Conservation (phyloP, 64 coral and sea anemone genomes). For the Dendronephthya gigantea region DNA sequence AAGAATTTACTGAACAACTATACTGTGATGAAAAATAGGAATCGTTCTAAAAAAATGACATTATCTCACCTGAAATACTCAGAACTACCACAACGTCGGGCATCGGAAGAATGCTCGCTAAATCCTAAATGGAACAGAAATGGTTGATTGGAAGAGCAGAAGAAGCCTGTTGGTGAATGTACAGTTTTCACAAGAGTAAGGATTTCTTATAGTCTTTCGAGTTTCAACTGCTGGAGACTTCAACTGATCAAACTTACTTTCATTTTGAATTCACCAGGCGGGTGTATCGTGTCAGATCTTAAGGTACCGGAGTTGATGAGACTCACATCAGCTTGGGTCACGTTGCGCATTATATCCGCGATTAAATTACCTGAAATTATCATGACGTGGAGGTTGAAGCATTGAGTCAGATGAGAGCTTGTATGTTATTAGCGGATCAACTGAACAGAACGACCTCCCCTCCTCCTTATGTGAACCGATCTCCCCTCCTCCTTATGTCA, state of each 20-base stretch:
- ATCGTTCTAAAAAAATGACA: no score
- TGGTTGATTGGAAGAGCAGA: no score
- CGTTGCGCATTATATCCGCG: slow-evolving; percentile 70
- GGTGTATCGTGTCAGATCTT: slow-evolving; percentile 70
- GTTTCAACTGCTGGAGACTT: not conserved
- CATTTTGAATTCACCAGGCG: slow-evolving; percentile 78
- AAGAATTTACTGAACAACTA: no score
- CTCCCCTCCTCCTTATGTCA: no score
- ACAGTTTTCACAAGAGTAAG: not conserved
- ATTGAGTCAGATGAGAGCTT: not conserved
- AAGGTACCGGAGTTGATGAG: slow-evolving; percentile 86
- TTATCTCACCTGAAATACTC: slow-evolving; percentile 47
- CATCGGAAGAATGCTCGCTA: slow-evolving; percentile 76
- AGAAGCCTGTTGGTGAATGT: not conserved
- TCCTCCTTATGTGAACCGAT: no score
- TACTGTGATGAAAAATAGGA: no score
- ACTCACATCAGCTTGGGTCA: slow-evolving; percentile 70
- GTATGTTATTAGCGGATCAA: not conserved
- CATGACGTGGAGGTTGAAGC: not conserved
- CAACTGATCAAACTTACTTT: slow-evolving; percentile 35
- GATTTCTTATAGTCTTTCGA: not conserved
- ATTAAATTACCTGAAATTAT: slow-evolving; percentile 72
- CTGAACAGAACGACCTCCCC: not conserved
- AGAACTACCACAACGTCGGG: slow-evolving; percentile 69
- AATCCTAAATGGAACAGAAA: slow-evolving; percentile 43